Evolutionary conservation across 2,113 vertebrate genomes (phyloP).

Genomic region (Zosterops hypoxanthus): DNA sequence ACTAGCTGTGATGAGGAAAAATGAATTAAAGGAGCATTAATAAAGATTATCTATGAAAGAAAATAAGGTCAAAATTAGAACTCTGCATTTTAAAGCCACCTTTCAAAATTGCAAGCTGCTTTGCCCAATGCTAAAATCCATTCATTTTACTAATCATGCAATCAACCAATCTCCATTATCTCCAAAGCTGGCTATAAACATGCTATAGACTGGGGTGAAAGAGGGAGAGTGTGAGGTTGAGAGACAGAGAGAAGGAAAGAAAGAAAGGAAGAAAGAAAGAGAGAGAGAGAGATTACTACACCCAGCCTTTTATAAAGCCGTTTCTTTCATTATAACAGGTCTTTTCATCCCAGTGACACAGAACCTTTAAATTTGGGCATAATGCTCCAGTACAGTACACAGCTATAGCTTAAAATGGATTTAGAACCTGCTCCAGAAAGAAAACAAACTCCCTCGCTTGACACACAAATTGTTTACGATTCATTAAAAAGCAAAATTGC

Average conservation of each 20-base stretch:
- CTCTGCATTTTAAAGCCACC: slow-evolving; percentile 57
- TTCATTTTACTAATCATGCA: slow-evolving; percentile 64
- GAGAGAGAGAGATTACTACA: slow-evolving; percentile 66
- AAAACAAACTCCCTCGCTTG: slow-evolving; percentile 81
- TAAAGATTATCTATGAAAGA: slow-evolving; percentile 64
- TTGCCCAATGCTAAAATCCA: slow-evolving; percentile 63
- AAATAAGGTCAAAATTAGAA: slow-evolving; percentile 60
- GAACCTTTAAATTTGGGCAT: slow-evolving; percentile 72
- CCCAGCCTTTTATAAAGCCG: slow-evolving; percentile 73
- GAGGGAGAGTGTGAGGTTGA: slow-evolving; percentile 65
- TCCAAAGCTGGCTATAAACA: slow-evolving; percentile 68
- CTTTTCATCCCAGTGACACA: slow-evolving; percentile 73
- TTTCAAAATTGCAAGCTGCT: slow-evolving; percentile 49
- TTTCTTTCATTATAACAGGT: slow-evolving; percentile 79
- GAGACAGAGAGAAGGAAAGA: slow-evolving; percentile 38
- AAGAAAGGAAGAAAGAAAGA: not conserved
- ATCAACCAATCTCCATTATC: slow-evolving; percentile 65
- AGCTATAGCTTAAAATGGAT: slow-evolving; percentile 61
- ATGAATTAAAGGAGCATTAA: slow-evolving; percentile 48
- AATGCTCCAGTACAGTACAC: slow-evolving; percentile 63
- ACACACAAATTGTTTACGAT: slow-evolving; percentile 85
- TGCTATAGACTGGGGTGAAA: slow-evolving; percentile 64
- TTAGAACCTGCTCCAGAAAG: slow-evolving; percentile 70
- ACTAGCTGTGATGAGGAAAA: slow-evolving; percentile 36
- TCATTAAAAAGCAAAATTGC: slow-evolving; percentile 87